Conservation (phyloP, 1,140 invertebrate genomes). For the Andrena cerasifolii region DNA sequence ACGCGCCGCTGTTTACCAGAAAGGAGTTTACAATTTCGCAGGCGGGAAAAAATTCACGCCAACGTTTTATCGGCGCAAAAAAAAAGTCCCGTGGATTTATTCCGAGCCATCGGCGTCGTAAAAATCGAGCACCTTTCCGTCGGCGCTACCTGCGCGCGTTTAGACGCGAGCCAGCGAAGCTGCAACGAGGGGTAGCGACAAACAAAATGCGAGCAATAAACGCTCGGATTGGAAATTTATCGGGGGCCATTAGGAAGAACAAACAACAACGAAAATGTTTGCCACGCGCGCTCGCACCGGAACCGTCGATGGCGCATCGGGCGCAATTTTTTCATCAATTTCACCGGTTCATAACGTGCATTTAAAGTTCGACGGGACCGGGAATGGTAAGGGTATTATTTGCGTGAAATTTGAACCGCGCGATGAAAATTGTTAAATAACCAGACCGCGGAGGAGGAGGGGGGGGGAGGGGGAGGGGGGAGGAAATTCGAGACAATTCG, state of each 20-base stretch:
- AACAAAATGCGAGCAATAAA: slow-evolving; percentile 18
- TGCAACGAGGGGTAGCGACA: background rate
- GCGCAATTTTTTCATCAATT: background rate
- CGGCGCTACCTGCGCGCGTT: background rate
- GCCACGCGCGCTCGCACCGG: no score
- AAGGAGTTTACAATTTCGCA: background rate
- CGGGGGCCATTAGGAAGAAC: background rate
- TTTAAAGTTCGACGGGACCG: background rate
- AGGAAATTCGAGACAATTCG: background rate
- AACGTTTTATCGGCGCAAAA: background rate
- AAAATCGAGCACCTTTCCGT: background rate
- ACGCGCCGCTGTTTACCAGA: slow-evolving; percentile 8
- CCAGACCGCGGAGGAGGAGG: no score
- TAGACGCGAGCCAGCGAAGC: background rate
- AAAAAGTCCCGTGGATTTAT: slow-evolving; percentile 14
- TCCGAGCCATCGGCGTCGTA: slow-evolving; percentile 1
- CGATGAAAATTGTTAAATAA: background rate
- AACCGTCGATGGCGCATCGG: background rate
- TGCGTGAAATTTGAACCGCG: background rate
- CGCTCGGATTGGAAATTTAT: background rate
- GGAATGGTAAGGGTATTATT: background rate
- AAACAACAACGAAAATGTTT: background rate
- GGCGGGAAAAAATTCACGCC: background rate
- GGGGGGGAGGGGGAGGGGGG: no score
- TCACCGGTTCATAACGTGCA: background rate